Conservation (phyloP, 2,888 invertebrate species). For the Fragum whitleyi region DNA sequence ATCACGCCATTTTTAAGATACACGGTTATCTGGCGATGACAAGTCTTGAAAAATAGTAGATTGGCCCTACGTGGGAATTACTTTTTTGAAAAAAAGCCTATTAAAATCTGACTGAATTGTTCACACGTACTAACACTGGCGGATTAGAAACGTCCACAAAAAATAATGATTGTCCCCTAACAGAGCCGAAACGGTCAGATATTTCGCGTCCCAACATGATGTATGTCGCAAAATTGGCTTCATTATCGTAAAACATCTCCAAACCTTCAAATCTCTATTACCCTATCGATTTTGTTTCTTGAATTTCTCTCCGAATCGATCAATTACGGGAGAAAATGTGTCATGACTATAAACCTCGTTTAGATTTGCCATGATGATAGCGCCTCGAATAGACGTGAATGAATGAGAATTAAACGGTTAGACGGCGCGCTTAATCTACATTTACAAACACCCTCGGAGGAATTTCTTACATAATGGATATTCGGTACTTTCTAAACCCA, state of each 20-base stretch:
- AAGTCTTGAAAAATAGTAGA: too few relatives aligned
- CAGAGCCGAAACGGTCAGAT: not conserved
- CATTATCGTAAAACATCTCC: slow-evolving; percentile 18
- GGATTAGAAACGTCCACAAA: too few relatives aligned
- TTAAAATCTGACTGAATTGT: too few relatives aligned
- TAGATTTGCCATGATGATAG: not conserved
- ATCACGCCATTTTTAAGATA: too few relatives aligned
- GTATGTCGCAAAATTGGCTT: slow-evolving; percentile 13
- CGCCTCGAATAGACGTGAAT: not conserved
- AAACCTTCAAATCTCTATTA: slow-evolving; percentile 15
- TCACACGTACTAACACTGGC: too few relatives aligned
- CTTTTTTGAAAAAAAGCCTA: too few relatives aligned
- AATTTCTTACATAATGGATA: too few relatives aligned
- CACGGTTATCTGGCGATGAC: too few relatives aligned
- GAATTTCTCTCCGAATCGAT: slow-evolving; percentile 17
- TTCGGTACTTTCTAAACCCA: too few relatives aligned
- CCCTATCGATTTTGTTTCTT: slow-evolving; percentile 12
- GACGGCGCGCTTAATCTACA: not conserved
- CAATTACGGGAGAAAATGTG: slow-evolving; percentile 22
- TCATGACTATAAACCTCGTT: slow-evolving; percentile 18
- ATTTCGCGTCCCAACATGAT: not conserved
- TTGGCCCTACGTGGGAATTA: too few relatives aligned
- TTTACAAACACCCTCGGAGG: too few relatives aligned
- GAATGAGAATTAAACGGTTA: not conserved
- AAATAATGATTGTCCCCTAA: too few relatives aligned